These are phyloP conservation scores for Drosophila leontia DNA, from an alignment of 1,140 invertebrate species.

Conservation along the genomic window DNA sequence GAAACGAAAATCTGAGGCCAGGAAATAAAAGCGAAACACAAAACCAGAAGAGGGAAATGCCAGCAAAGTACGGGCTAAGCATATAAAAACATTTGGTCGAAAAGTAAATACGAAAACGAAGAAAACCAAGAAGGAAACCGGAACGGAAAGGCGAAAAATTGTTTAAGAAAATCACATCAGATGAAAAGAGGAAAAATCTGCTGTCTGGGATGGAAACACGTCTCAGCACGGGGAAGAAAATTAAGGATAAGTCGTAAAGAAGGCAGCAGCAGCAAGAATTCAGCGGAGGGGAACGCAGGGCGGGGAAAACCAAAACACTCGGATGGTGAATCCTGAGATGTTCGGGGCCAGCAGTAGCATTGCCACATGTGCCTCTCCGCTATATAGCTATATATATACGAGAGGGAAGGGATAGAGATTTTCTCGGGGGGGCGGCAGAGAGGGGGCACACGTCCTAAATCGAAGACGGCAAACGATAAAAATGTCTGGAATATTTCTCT, in stretches of 20 bases:
- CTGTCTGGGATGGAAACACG: slow-evolving; percentile 72
- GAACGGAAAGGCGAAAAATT: slow-evolving; percentile 39
- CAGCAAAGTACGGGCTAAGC: slow-evolving; percentile 19
- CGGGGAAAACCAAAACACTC: slow-evolving; percentile 41
- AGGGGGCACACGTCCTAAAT: slow-evolving; percentile 68
- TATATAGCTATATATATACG: slow-evolving; percentile 11
- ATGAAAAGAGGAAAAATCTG: slow-evolving; percentile 73
- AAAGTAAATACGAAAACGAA: slow-evolving; percentile 48
- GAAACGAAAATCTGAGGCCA: slow-evolving; percentile 70
- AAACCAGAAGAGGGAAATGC: slow-evolving; percentile 46
- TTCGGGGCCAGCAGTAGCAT: slow-evolving; percentile 34
- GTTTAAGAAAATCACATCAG: slow-evolving; percentile 72
- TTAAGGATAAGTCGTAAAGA: slow-evolving; percentile 71
- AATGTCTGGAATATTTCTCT: slow-evolving; percentile 82
- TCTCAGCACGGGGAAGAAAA: slow-evolving; percentile 57
- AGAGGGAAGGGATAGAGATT: slow-evolving; percentile 2
- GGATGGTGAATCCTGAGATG: slow-evolving; percentile 50
- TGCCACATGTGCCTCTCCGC: slow-evolving; percentile 39
- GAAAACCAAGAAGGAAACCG: slow-evolving; percentile 22
- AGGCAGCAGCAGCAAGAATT: slow-evolving; percentile 26
- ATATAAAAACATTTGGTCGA: slow-evolving; percentile 48
- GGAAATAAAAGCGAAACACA: slow-evolving; percentile 69
- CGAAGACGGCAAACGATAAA: slow-evolving; percentile 84
- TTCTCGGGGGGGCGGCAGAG: neutral
- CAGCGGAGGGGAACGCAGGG: slow-evolving; percentile 1